A percentile compares a stretch with the other conserved stretches of the same genome.
Evolutionary conservation across 2,113 vertebrate genomes (phyloP).

Genomic region (Globicephala melas): DNA sequence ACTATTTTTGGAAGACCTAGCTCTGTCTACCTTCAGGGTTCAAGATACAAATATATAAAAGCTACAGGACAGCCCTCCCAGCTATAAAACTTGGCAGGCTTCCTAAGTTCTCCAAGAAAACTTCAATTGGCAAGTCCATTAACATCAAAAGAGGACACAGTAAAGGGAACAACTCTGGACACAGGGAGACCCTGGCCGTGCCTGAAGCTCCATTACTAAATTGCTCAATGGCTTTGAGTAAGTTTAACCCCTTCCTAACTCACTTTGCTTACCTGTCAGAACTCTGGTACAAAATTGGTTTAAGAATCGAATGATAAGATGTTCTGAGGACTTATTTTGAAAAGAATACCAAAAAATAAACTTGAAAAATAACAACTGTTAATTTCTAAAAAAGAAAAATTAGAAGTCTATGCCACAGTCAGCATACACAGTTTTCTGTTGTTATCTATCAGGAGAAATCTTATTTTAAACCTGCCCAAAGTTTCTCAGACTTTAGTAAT

Average conservation of each 20-base stretch:
- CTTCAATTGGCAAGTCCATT: conserved; percentile 30
- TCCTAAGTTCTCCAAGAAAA: conserved; percentile 65
- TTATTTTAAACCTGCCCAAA: background rate
- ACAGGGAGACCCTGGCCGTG: background rate
- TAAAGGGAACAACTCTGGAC: background rate
- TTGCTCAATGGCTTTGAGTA: background rate
- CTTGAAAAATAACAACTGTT: background rate
- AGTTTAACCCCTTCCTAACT: conserved; percentile 10
- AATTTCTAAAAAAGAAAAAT: background rate
- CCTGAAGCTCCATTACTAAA: background rate
- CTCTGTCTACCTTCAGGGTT: conserved; percentile 59
- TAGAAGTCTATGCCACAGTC: background rate
- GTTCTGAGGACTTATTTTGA: background rate
- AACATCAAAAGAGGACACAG: background rate
- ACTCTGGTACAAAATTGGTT: background rate
- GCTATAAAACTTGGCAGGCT: conserved; percentile 56
- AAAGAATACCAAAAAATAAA: background rate
- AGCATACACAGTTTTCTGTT: background rate
- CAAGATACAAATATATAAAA: conserved; percentile 50
- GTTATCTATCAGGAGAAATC: background rate
- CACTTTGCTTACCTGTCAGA: background rate
- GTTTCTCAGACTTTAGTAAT: background rate
- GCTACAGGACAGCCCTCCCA: conserved; percentile 24
- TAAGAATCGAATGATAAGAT: background rate
- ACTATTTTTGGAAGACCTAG: conserved; percentile 63